These are phyloP conservation scores for Rhinatrema bivittatum DNA, from an alignment of 2,797 vertebrate species.

Conservation along the genomic window DNA sequence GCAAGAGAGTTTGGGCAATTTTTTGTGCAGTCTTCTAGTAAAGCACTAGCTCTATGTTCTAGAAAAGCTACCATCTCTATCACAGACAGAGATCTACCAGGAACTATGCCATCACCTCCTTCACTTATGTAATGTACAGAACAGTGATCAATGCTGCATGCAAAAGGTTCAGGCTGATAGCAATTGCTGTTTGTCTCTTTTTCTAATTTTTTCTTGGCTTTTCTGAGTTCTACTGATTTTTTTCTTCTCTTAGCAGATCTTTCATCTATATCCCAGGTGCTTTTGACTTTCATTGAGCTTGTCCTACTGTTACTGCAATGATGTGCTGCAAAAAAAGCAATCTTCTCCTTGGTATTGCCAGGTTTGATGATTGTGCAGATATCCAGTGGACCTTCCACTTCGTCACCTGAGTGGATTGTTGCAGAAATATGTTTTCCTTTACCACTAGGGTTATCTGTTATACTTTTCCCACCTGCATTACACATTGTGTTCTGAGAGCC, in stretches of 20 bases:
- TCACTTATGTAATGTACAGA: slow-evolving; percentile 44
- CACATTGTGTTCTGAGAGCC: slow-evolving; percentile 70
- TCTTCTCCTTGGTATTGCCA: slow-evolving; percentile 93
- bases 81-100: slow-evolving; percentile 69
- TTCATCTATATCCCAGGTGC: slow-evolving; percentile 78
- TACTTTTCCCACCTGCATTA: slow-evolving; percentile 43
- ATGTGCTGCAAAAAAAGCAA: slow-evolving; percentile 85
- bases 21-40: slow-evolving; percentile 63
- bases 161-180: slow-evolving; percentile 46
- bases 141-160: slow-evolving; percentile 49
- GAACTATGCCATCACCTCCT: slow-evolving; percentile 24
- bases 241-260: slow-evolving; percentile 76
- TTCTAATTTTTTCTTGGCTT: slow-evolving; percentile 49
- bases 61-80: slow-evolving; percentile 90
- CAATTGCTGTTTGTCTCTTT: slow-evolving; percentile 43
- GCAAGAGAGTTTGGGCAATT: slow-evolving; percentile 21
- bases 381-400: slow-evolving; percentile 63
- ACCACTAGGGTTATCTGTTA: slow-evolving; percentile 17
- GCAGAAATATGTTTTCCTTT: slow-evolving; percentile 45
- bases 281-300: slow-evolving; percentile 74
- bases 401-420: slow-evolving; percentile 60
- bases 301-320: slow-evolving; percentile 43
- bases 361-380: slow-evolving; percentile 89
- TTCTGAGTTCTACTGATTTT: slow-evolving; percentile 61
- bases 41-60: slow-evolving; percentile 71